These are phyloP conservation scores for Lacanobia oleracea DNA, from an alignment of 2,888 invertebrate species.

Conservation along the genomic window DNA sequence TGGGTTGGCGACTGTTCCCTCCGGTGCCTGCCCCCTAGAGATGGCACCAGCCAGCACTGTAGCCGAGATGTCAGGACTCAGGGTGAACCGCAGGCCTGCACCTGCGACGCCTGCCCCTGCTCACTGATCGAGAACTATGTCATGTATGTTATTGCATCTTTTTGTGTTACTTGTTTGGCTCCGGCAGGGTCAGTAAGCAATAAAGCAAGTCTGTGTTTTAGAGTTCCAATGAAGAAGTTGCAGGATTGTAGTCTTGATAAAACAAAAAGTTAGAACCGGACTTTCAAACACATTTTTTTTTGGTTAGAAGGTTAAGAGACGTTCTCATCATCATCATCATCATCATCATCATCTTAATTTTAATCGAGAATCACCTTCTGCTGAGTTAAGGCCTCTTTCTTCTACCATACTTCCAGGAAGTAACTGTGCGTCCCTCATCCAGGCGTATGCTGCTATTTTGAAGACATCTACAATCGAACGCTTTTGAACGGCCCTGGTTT, in stretches of 20 bases:
- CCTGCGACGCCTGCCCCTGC: slow-evolving; percentile 78
- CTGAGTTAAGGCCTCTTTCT: neutral
- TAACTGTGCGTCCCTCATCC: too few relatives aligned
- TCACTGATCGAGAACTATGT: slow-evolving; percentile 69
- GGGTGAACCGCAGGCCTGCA: slow-evolving; percentile 38
- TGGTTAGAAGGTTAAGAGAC: neutral
- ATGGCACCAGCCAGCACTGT: neutral
- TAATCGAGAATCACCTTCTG: neutral
- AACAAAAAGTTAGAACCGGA: neutral
- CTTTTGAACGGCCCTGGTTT: neutral
- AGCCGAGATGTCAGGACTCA: neutral
- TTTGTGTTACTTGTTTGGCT: neutral
- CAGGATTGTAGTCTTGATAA: neutral
- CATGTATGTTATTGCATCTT: slow-evolving; percentile 58
- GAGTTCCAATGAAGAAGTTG: too few relatives aligned
- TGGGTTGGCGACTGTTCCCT: slow-evolving; percentile 77
- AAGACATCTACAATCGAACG: neutral
- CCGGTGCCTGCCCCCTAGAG: slow-evolving; percentile 68
- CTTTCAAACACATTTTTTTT: neutral
- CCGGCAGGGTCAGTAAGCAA: neutral
- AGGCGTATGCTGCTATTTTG: neutral
- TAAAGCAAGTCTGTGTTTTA: too few relatives aligned
- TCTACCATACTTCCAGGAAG: too few relatives aligned
- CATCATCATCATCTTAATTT: neutral
- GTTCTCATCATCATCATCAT: neutral